Evolutionary conservation across 2,888 invertebrate genomes (phyloP).

Genomic region (Anorthoa munda): DNA sequence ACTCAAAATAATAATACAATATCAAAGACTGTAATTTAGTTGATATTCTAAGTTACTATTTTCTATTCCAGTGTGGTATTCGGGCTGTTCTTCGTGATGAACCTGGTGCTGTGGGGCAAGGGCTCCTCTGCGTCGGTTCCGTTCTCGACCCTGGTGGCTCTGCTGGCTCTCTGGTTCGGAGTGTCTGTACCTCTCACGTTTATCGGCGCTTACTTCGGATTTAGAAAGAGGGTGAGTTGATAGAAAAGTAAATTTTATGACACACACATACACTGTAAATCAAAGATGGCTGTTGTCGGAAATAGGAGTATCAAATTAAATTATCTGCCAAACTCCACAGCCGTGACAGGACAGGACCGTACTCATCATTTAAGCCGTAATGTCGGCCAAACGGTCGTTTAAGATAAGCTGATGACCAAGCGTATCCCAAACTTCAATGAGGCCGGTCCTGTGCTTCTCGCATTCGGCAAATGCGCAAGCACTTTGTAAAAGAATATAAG

Average conservation of each 20-base stretch:
- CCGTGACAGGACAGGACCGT: too few species aligned
- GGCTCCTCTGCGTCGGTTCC: conserved; percentile 99
- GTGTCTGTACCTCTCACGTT: conserved; percentile 99
- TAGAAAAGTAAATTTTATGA: background rate
- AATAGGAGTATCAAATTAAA: too few species aligned
- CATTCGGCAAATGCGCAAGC: too few species aligned
- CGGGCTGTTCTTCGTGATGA: conserved; percentile 99
- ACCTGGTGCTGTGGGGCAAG: conserved; percentile 98
- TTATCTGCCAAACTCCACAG: too few species aligned
- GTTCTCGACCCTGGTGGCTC: conserved; percentile 98
- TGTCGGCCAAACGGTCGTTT: too few species aligned
- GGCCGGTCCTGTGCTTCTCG: too few species aligned
- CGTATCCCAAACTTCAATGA: too few species aligned
- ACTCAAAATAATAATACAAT: background rate
- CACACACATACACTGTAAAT: too few species aligned
- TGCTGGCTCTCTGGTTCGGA: conserved; percentile 98
- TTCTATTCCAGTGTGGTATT: conserved; percentile 95
- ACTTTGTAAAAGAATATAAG: too few species aligned
- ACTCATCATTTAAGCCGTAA: too few species aligned
- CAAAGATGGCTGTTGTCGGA: background rate
- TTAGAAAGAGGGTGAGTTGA: conserved; percentile 96
- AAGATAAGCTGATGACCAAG: too few species aligned
- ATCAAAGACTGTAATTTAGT: background rate
- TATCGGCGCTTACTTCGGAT: conserved; percentile 99
- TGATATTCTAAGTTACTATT: background rate